Conservation (phyloP, 2,797 vertebrate genomes). For the Galaxias olidus region DNA sequence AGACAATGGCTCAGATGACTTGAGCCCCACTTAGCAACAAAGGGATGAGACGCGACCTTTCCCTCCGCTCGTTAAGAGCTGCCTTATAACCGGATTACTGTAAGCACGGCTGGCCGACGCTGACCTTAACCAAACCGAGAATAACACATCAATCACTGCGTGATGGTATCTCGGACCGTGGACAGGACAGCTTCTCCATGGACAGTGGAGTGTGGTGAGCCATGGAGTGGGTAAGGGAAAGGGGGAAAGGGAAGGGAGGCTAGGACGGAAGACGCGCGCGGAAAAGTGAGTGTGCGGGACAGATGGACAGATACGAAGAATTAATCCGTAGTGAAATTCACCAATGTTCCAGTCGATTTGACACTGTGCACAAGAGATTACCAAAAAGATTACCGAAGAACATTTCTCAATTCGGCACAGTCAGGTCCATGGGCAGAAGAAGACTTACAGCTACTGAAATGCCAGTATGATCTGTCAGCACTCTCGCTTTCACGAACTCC, state of each 20-base stretch:
- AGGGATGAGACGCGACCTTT: conserved; percentile 40
- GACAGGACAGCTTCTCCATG: conserved; percentile 32
- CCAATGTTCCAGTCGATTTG: conserved; percentile 56
- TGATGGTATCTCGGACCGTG: conserved; percentile 52
- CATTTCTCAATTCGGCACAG: conserved; percentile 43
- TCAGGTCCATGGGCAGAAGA: neutral
- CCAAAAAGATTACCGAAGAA: conserved; percentile 57
- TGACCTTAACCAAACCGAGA: conserved; percentile 62
- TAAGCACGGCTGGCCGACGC: conserved; percentile 46
- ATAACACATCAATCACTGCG: conserved; percentile 55
- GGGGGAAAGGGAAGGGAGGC: conserved; percentile 16
- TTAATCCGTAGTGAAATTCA: neutral
- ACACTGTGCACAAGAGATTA: conserved; percentile 67
- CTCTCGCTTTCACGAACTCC: neutral
- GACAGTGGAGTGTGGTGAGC: conserved; percentile 19
- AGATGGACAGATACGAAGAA: neutral
- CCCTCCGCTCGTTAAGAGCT: conserved; percentile 53
- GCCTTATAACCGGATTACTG: conserved; percentile 57
- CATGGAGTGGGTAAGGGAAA: neutral
- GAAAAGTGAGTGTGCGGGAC: conserved; percentile 10
- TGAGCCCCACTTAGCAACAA: conserved; percentile 42
- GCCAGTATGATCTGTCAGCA: neutral
- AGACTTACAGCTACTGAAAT: conserved; percentile 10
- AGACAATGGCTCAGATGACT: conserved; percentile 33
- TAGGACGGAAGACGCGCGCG: conserved; percentile 15